These are phyloP conservation scores for Pangasianodon hypophthalmus DNA, from an alignment of 2,113 vertebrate species.

Conservation along the genomic window DNA sequence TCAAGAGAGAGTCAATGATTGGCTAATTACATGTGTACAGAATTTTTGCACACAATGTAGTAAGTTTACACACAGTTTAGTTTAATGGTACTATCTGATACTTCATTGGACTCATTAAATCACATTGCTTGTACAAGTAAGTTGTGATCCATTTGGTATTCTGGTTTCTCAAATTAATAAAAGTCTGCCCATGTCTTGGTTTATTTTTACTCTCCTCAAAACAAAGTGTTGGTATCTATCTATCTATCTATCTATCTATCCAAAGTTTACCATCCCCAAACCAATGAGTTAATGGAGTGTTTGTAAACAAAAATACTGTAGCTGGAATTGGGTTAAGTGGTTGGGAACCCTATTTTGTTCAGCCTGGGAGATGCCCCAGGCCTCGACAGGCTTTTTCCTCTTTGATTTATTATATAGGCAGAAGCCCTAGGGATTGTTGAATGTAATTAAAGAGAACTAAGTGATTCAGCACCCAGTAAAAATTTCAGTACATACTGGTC, in stretches of 20 bases:
- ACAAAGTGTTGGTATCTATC: neutral
- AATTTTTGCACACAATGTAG: neutral
- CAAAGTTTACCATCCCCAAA: neutral
- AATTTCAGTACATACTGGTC: neutral
- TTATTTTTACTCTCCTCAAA: neutral
- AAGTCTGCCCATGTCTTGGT: neutral
- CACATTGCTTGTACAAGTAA: neutral
- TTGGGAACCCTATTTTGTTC: neutral
- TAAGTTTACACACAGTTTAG: neutral
- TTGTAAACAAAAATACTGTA: neutral
- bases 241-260: conserved; percentile 9
- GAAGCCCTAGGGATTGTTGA: neutral
- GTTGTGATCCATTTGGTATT: neutral
- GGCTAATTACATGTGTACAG: neutral
- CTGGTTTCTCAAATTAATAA: neutral
- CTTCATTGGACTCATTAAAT: neutral
- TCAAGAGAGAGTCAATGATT: too few species aligned
- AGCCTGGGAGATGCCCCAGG: neutral
- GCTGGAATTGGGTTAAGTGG: neutral
- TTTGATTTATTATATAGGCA: conserved; percentile 13
- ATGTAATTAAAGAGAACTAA: neutral
- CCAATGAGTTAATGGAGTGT: neutral
- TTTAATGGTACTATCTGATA: neutral
- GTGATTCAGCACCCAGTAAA: neutral
- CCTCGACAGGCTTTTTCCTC: neutral